Base-by-base conservation (phyloP, 2,113 vertebrate genomes). In the Oncorhynchus clarkii region DNA sequence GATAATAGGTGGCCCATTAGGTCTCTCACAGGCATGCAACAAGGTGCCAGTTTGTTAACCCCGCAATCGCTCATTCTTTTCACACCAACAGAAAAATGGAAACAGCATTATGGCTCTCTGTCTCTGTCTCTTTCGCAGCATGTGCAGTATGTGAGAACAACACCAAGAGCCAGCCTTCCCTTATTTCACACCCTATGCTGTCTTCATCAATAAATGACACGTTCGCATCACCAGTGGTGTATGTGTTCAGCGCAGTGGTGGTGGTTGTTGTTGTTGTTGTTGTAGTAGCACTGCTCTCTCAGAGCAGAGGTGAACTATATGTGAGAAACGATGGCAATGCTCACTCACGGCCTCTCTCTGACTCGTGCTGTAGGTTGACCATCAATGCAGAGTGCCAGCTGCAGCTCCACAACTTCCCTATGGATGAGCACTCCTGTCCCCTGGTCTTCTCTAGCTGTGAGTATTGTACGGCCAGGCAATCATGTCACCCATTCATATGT, bases 391-490 rank as follows among this genome's bases (percentile, higher is more conserved):
- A 99, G 78, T 99, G 97, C 88, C 97, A 99, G 91, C 93, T 99
- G 81, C 96, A 98, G 81, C 95, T 99, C 67, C 97, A 99, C 88
- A 98, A 99, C 92, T 99, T 99, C 91, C 97, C 97, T 27, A 99
- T 99, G 97, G 97, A 99, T 77, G 96, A 97, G 70, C 97, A 99
- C 82, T 98, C 97, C 1, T 99, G 97, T 88, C 97, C 97, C 1
- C 95, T 99, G 75, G 94, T 96, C 86, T 99, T 99, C 94, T 99
- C 97, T 86, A 99, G 97, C 94, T 99, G 97, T 99, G 92, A 98
- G 93, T 97, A 20, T 31, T 18, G 69, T 54, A 66, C 67, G 8
- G 31, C 67, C 16, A 39, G 31, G 27, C 31, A 18, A 39, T 18
- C n/a, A 20, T 22, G 67, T 68, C 51, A 54, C 16, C 51, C 14